Percentiles rank a stretch among this genome's conserved stretches.
phyloP scores from a whole-genome alignment of 2,797 vertebrate species.

The Apogon talboti region DNA sequence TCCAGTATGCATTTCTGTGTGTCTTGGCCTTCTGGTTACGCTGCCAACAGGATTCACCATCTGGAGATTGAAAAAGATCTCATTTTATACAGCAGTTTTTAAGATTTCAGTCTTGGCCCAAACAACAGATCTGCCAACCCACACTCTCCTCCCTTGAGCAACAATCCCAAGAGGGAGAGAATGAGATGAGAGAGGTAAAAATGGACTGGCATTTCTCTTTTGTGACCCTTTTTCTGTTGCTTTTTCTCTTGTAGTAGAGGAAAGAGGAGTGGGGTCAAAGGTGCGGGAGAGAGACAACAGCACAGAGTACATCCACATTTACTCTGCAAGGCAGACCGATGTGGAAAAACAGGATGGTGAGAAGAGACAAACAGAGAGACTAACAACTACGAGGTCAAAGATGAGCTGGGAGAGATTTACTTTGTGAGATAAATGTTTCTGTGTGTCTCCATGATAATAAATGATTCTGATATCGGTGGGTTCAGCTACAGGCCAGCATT shows the following conservation, averaged over 20 bases:
- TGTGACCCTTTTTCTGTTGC: slow-evolving; percentile 19
- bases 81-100: slow-evolving; percentile 2
- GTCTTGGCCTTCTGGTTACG: not conserved
- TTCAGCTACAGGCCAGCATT: slow-evolving; percentile 43
- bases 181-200: slow-evolving; percentile 27
- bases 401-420: not conserved
- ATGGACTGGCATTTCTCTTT: slow-evolving; percentile 31
- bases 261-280: slow-evolving; percentile 11
- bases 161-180: not conserved
- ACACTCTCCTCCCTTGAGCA: not conserved
- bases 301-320: slow-evolving; percentile 3
- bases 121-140: slow-evolving; percentile 1
- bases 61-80: not conserved
- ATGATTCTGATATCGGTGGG: slow-evolving; percentile 24
- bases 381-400: slow-evolving; percentile 43
- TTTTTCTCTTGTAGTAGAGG: slow-evolving; percentile 6
- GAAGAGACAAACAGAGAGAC: slow-evolving; percentile 21
- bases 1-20: no score
- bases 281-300: slow-evolving; percentile 16
- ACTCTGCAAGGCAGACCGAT: slow-evolving; percentile 3
- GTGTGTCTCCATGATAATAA: slow-evolving; percentile 1
- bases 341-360: not conserved
- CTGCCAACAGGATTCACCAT: not conserved
- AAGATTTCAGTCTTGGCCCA: slow-evolving; percentile 4
- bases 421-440: slow-evolving; percentile 18